Base-by-base conservation (phyloP, 1,140 invertebrate genomes). In the Papilio polytes region DNA sequence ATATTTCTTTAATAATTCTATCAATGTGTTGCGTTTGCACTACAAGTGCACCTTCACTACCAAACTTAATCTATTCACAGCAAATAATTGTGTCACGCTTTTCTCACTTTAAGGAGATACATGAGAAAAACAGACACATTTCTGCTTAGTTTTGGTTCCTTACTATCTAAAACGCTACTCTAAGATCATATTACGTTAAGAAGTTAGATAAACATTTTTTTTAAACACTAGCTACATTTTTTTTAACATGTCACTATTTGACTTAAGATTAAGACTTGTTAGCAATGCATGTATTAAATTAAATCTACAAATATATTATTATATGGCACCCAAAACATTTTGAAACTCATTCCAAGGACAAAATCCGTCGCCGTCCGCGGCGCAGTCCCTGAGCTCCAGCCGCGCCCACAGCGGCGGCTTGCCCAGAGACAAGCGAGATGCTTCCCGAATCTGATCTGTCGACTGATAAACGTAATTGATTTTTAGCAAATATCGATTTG, bases 401-500 rank as follows among this genome's bases (percentile, higher is more conserved):
- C 80, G 22, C 4, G 83, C 82, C 86, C 88, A 89, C 41, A 84
- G 80, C 3, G 93, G 92, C 6, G 86, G 88, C 82, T 88, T 87
- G 15, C 83, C 78, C 20, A 89, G 72, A 20, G 87, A 87, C 31
- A 92, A 82, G 66, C 77, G 81, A 4, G 59, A 78, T 70, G 83
- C 86, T 70, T 86, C 56, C 44, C 91, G 87, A 78, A 94, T 82
- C 74, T 92, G 91, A 18, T 89, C 63, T 7, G 85, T 86, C 53
- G 83, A 88, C 80, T 87, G 91, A 84, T 94, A 94, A 2, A 92
- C 81, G 82, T 89, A 93, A 76, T 90, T 77, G 4, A 91, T 84
- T 86, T 88, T 92, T 31, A 93, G 78, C 36, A 89, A 88, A 82
- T 85, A 63, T 46, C 63, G n/a, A 51, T 86, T 82, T 15, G 53